Conservation (phyloP, 53 echinoderm and acorn worm genomes). For the Pentamera pediparva region DNA sequence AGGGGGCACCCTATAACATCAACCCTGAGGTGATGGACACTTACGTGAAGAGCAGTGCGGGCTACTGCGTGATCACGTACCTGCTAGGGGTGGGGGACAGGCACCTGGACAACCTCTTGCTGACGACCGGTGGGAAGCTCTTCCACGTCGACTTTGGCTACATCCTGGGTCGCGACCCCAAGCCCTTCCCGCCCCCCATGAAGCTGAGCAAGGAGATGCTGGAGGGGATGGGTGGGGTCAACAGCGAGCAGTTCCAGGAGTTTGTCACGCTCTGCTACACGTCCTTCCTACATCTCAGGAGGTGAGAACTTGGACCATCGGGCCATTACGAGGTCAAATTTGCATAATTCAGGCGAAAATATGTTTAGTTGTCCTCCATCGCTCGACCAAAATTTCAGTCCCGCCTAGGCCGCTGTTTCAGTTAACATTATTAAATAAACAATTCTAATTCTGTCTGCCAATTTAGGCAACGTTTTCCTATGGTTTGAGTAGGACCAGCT, state of each 20-base stretch:
- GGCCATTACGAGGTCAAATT: no score
- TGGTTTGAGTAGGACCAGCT: neutral
- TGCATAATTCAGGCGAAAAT: no score
- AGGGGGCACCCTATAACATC: conserved; percentile 74
- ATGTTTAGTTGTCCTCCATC: neutral
- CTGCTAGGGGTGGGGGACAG: conserved; percentile 97
- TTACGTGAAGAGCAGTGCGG: conserved; percentile 95
- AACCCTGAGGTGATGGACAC: conserved; percentile 95
- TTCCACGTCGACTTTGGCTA: conserved; percentile 99
- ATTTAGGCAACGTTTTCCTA: no score
- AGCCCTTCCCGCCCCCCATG: conserved; percentile 91
- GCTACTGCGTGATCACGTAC: conserved; percentile 99
- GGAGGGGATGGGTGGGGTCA: conserved; percentile 96
- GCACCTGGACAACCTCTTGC: conserved; percentile 92
- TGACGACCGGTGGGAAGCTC: conserved; percentile 79
- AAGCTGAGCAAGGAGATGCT: conserved; percentile 95
- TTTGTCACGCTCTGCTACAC: conserved; percentile 93
- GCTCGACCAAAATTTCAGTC: neutral
- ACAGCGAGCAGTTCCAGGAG: conserved; percentile 93
- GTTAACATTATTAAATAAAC: no score
- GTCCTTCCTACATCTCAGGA: conserved; percentile 91
- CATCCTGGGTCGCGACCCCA: conserved; percentile 90
- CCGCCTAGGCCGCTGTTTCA: no score
- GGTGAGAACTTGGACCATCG: conserved; percentile 52
- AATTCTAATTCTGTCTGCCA: no score